Conservation (phyloP, 2,113 vertebrate genomes). For the Gavia stellata region DNA sequence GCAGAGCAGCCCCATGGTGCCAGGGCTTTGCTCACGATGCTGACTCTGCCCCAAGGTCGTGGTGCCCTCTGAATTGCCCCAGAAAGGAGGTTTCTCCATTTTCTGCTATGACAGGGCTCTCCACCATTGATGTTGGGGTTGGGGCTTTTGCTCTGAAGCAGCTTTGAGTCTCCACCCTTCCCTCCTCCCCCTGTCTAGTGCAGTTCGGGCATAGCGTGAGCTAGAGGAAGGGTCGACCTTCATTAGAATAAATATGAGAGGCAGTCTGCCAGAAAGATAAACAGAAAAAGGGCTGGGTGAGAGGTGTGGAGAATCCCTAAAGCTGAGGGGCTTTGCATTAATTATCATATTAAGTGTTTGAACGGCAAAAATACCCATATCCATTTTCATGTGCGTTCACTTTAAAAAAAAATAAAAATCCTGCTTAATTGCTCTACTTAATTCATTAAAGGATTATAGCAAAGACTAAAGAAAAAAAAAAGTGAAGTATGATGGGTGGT, state of each 20-base stretch:
- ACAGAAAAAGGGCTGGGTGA: neutral
- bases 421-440: conserved; percentile 68
- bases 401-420: conserved; percentile 39
- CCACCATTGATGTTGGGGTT: neutral
- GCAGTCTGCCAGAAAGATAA: conserved; percentile 7
- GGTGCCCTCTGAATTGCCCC: neutral
- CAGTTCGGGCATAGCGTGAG: neutral
- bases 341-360: neutral
- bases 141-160: neutral
- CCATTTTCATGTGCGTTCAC: neutral
- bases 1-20: neutral
- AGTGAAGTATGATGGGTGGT: conserved; percentile 41
- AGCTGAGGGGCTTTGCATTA: conserved; percentile 49
- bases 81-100: neutral
- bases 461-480: conserved; percentile 3
- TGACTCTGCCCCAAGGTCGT: neutral
- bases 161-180: neutral
- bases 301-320: conserved; percentile 16
- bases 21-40: neutral
- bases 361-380: neutral
- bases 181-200: neutral
- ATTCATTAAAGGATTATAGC: conserved; percentile 76
- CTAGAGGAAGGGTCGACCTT: neutral
- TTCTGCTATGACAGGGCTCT: neutral
- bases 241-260: neutral